These are phyloP conservation scores for Holacanthella duospinosa DNA, from an alignment of 2,888 invertebrate genomes.

Conservation along the genomic window DNA sequence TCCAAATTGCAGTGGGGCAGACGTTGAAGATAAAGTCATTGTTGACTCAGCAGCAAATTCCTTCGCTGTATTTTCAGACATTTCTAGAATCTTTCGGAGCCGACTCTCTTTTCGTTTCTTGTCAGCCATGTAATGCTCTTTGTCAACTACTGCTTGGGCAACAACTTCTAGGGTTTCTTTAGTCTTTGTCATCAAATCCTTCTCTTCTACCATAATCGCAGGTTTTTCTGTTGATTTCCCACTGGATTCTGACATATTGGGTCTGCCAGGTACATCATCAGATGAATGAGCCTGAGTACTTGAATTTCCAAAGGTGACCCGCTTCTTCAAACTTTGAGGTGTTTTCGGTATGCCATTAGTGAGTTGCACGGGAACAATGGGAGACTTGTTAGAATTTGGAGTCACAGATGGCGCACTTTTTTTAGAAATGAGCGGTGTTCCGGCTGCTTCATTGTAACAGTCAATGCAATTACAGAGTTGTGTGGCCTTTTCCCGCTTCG, in stretches of 20 bases:
- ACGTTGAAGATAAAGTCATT: not conserved
- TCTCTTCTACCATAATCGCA: not conserved
- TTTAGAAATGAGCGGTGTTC: not conserved
- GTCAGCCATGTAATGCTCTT: conserved; percentile 13
- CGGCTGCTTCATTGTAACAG: conserved; percentile 28
- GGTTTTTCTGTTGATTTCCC: not conserved
- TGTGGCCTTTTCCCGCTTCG: conserved; percentile 17
- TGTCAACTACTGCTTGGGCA: conserved; percentile 8
- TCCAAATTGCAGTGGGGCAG: not conserved
- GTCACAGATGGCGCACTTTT: conserved; percentile 6
- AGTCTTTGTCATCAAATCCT: not conserved
- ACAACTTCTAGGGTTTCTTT: not conserved
- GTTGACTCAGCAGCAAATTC: not conserved
- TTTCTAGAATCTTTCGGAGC: conserved; percentile 13
- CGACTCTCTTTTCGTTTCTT: conserved; percentile 11
- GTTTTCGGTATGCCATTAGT: no score
- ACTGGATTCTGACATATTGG: not conserved
- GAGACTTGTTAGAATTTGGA: not conserved
- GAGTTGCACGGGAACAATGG: no score
- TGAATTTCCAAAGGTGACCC: not conserved
- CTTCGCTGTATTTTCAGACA: not conserved
- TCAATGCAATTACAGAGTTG: conserved; percentile 32
- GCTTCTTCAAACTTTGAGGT: not conserved
- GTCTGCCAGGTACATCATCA: not conserved
- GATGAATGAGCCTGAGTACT: not conserved